Evolutionary conservation across 1,140 invertebrate species (phyloP), one percentile per base, ranked within the genome.

Genomic region (Latrodectus geometricus): DNA sequence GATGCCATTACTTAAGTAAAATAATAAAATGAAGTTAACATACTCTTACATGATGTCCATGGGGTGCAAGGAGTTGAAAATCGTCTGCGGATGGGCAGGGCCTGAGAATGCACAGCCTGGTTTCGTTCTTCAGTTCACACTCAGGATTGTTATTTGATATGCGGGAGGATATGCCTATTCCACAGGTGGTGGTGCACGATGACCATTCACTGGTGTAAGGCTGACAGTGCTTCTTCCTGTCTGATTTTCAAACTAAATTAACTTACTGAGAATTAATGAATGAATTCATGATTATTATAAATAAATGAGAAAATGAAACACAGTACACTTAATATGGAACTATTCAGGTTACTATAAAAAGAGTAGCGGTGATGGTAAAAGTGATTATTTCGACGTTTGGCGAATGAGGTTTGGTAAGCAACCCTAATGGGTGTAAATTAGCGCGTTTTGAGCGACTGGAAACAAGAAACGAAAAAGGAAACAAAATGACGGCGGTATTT

Each of bases 131-230:
- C 82, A 93, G 91, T 66, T 90, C 90, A 89, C 94, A 94, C 54
- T 92, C 90, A n/a, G 91, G 90, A 89, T 93, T 93, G 86, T 93
- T 91, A 88, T 93, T 93, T 0, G 93, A 93, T 81, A 93, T 90
- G n/a, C 94, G 90, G 35, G 92, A 91, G 23, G 94, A 94, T 20
- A 94, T 90, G 8, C 94, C 94, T 20, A 93, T 91, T 20, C 94
- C 94, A 89, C 94, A 95, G 9, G 90, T 89, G 9, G 90, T 91
- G 12, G 93, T 94, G 90, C 94, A 95, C 4, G 90, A 89, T 8
- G 93, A 93, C 94, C 94, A 95, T 54, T 92, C 91, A 9, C 93
- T 93, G 56, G 91, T 91, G 65, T 88, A 87, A 1, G 74, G 70
- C 15, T 80, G 54, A n/a, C 88, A 88, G 66, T 84, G 83, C 21